Conservation (phyloP, 2,888 invertebrate genomes). For the Lagria hirta region DNA sequence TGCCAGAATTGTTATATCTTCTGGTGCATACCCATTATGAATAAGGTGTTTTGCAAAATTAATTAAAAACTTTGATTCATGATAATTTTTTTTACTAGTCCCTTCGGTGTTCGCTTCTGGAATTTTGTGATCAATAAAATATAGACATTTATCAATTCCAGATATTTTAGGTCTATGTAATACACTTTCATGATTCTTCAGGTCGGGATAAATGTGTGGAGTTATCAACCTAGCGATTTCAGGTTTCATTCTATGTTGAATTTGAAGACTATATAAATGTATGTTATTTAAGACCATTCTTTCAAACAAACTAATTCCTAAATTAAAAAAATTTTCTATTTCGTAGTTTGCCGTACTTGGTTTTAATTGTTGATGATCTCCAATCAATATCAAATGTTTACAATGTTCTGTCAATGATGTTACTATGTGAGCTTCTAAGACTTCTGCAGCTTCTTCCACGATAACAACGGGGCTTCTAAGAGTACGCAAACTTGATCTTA, state of each 20-base stretch:
- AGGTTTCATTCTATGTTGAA: conserved; percentile 77
- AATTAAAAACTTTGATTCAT: conserved; percentile 67
- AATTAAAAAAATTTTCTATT: conserved; percentile 24
- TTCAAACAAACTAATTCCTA: conserved; percentile 23
- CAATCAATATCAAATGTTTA: conserved; percentile 82
- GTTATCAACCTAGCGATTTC: conserved; percentile 63
- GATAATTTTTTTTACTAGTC: conserved; percentile 63
- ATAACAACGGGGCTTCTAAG: conserved; percentile 69
- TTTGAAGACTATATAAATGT: conserved; percentile 50
- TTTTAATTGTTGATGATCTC: conserved; percentile 52
- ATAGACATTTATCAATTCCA: conserved; percentile 66
- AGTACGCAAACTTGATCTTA: conserved; percentile 62
- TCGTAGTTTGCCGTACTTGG: conserved; percentile 23
- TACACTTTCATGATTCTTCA: conserved; percentile 65
- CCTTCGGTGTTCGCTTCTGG: conserved; percentile 60
- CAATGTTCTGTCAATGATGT: conserved; percentile 73
- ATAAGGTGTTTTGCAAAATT: conserved; percentile 64
- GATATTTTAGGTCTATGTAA: conserved; percentile 58
- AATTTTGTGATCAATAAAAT: conserved; percentile 66
- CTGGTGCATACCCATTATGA: conserved; percentile 60
- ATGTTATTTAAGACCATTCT: conserved; percentile 65
- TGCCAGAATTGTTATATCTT: conserved; percentile 72
- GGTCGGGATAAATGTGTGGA: conserved; percentile 65
- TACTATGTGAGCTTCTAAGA: conserved; percentile 79
- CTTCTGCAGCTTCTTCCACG: conserved; percentile 89